phyloP scores from a whole-genome alignment of 2,113 vertebrate genomes.

The Megalops atlanticus region DNA sequence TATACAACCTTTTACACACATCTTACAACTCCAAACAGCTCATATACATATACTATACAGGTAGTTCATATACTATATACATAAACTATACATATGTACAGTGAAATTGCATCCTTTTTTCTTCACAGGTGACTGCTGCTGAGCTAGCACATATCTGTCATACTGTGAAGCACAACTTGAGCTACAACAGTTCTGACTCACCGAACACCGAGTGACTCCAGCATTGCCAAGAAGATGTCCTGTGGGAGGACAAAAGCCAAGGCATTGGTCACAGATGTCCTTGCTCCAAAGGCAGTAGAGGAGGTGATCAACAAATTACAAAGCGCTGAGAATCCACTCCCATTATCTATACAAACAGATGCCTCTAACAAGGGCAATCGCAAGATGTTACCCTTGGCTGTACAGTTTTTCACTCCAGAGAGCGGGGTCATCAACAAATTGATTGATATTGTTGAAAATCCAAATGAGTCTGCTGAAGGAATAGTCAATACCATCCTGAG shows the following conservation, averaged over 20 bases:
- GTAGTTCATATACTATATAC: too few relatives aligned
- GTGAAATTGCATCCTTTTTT: too few relatives aligned
- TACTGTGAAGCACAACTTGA: conserved; percentile 23
- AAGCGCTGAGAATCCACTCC: background rate
- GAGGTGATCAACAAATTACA: background rate
- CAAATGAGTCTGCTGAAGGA: conserved; percentile 29
- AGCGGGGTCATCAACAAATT: conserved; percentile 19
- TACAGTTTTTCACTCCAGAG: conserved; percentile 23
- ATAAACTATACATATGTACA: too few relatives aligned
- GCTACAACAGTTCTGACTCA: conserved; percentile 17
- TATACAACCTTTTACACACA: too few relatives aligned
- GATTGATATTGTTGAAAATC: conserved; percentile 21
- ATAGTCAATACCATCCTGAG: conserved; percentile 14
- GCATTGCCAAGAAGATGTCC: conserved; percentile 14
- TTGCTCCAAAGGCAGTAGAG: conserved; percentile 18
- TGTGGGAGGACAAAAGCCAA: conserved; percentile 27
- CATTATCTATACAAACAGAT: conserved; percentile 23
- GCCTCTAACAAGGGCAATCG: conserved; percentile 22
- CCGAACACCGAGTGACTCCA: background rate
- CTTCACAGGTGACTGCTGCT: background rate
- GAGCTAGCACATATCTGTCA: conserved; percentile 16
- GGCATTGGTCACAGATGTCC: conserved; percentile 22
- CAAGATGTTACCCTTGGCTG: conserved; percentile 21
- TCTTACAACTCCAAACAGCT: too few relatives aligned
- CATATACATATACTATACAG: too few relatives aligned